These are phyloP conservation scores for Meloidogyne hapla DNA, from an alignment of 1,140 invertebrate genomes.

Conservation along the genomic window DNA sequence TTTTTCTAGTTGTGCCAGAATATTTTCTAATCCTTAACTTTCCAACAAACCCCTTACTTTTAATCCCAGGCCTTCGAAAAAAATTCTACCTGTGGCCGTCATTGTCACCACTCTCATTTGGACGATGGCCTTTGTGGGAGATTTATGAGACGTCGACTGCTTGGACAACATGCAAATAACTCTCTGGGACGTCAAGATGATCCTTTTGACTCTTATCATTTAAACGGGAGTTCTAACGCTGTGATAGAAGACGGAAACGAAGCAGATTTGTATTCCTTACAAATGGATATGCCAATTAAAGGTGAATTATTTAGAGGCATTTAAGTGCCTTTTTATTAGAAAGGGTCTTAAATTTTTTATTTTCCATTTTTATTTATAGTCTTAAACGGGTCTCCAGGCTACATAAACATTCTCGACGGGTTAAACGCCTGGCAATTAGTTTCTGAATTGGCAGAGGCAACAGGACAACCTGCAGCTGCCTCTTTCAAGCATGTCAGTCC, in stretches of 20 bases:
- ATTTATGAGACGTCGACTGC: slow-evolving; percentile 17
- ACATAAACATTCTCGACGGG: slow-evolving; percentile 94
- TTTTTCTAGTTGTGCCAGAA: too few species aligned
- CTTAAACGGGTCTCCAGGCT: slow-evolving; percentile 90
- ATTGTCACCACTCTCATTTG: slow-evolving; percentile 22
- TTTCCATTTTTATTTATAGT: too few species aligned
- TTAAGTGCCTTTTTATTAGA: background rate
- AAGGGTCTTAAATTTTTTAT: slow-evolving; percentile 4
- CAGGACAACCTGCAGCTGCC: slow-evolving; percentile 83
- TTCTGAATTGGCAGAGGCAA: slow-evolving; percentile 77
- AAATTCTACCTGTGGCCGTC: slow-evolving; percentile 4
- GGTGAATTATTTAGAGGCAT: slow-evolving; percentile 65
- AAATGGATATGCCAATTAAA: slow-evolving; percentile 78
- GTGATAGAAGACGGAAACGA: slow-evolving; percentile 91
- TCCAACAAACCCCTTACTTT: background rate
- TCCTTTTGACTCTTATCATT: slow-evolving; percentile 77
- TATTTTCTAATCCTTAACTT: background rate
- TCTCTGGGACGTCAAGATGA: slow-evolving; percentile 92
- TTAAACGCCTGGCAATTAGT: slow-evolving; percentile 96
- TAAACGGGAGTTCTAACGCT: slow-evolving; percentile 64
- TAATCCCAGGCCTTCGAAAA: slow-evolving; percentile 36
- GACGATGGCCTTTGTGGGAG: slow-evolving; percentile 22
- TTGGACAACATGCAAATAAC: background rate
- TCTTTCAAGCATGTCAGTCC: slow-evolving; percentile 78
- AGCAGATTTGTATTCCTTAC: slow-evolving; percentile 79